Base-by-base conservation (phyloP, 2,113 vertebrate genomes). In the Myotis yumanensis region DNA sequence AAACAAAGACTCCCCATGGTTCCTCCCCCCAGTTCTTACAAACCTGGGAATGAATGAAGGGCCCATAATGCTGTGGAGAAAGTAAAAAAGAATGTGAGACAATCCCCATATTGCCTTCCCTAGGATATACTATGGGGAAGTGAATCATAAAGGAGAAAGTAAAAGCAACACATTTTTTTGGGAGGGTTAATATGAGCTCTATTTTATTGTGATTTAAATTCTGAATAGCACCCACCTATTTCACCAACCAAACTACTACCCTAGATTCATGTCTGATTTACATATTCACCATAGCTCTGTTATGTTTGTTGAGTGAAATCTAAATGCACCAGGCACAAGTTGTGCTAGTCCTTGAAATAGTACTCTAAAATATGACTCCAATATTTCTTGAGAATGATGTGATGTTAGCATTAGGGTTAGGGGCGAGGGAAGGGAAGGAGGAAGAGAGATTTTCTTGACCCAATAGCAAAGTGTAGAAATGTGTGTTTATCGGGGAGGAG, bases 131-230 rank as follows among this genome's bases (percentile, higher is more conserved):
- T 79, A 69, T 57, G 57, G 16, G n/a, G 12, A 54, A 80, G 7
- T 90, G 81, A 72, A 35, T 54, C 73, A 52, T 80, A 54, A 94
- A 80, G 54, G n/a, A 64, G 11, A 79, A 71, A 94, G 35, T 79
- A 89, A 75, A 89, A 71, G 1, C 68, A 69, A 62, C 5, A 59
- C 37, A 68, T 66, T 18, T 81, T 25, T 16, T 40, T 40, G 6
- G 43, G 43, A 1, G 1, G 17, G 68, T 69, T 75, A 28, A 71
- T 51, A 43, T 51, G n/a, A 52, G 16, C 4, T 91, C 2, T 28
- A 72, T 86, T 93, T 22, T 86, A 25, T 25, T 81, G 22, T 79
- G 25, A 30, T 80, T 79, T 93, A 35, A 75, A 35, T 85, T 86
- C 80, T 62, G 30, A 92, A 77, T 22, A 73, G 32, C 37, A 84